Conservation (phyloP, 2,797 vertebrate species). For the Hybognathus amarus region DNA sequence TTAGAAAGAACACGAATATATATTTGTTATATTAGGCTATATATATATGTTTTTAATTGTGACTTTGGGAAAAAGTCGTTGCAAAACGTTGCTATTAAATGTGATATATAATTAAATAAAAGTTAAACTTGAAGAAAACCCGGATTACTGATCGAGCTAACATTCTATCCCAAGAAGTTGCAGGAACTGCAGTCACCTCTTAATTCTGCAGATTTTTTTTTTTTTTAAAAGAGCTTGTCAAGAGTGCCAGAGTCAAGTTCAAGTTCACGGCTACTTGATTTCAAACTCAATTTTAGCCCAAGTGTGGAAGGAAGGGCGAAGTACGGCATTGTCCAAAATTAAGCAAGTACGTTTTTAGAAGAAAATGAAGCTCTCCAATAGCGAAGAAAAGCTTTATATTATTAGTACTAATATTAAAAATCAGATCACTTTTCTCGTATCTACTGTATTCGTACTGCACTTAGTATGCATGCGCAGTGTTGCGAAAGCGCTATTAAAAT, state of each 20-base stretch:
- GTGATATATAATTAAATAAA: no score
- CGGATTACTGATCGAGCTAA: constrained; percentile 17
- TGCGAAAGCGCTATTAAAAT: background rate
- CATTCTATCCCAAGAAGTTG: no score
- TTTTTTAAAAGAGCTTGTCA: constrained; percentile 32
- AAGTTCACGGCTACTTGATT: constrained; percentile 78
- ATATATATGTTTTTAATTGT: no score
- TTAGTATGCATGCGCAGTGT: background rate
- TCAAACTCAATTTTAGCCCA: constrained; percentile 38
- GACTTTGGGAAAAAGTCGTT: no score
- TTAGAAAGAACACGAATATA: background rate
- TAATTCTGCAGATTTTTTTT: background rate
- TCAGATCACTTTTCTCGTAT: background rate
- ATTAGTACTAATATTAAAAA: background rate
- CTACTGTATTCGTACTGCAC: background rate
- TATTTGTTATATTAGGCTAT: no score
- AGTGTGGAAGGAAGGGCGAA: background rate
- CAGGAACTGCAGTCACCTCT: constrained; percentile 21
- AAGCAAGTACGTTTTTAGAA: background rate
- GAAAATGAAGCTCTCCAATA: background rate
- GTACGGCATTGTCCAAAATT: constrained; percentile 11
- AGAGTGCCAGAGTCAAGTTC: constrained; percentile 75
- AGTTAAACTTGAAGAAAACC: background rate
- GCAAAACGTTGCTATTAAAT: no score
- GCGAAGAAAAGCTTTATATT: background rate